phyloP scores from a whole-genome alignment of 2,888 invertebrate genomes.

The Theodoxus fluviatilis region DNA sequence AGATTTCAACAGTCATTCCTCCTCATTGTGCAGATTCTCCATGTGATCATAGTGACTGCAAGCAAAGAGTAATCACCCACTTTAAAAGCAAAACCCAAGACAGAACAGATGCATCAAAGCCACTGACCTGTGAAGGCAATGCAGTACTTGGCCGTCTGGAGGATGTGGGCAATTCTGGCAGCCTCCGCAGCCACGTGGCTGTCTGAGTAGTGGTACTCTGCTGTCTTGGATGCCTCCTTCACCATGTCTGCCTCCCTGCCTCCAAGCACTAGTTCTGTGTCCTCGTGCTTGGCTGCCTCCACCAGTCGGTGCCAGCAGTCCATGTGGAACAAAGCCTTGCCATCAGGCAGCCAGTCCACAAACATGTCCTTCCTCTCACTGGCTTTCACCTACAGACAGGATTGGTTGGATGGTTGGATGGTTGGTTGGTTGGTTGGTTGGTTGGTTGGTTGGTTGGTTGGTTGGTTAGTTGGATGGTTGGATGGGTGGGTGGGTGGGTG shows the following conservation, averaged over 20 bases:
- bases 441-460: too few species aligned
- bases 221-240: constrained; percentile 48
- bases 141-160: constrained; percentile 42
- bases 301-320: constrained; percentile 39
- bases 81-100: background rate
- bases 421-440: too few species aligned
- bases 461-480: too few species aligned
- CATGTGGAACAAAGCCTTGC: constrained; percentile 41
- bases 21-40: too few species aligned
- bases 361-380: background rate
- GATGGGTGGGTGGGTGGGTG: too few species aligned
- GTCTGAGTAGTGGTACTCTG: constrained; percentile 49
- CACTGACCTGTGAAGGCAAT: constrained; percentile 51
- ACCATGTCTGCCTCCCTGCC: constrained; percentile 43
- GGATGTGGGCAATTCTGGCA: constrained; percentile 42
- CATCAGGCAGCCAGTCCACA: constrained; percentile 36
- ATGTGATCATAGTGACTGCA: too few species aligned
- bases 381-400: too few species aligned
- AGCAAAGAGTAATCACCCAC: background rate
- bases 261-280: constrained; percentile 22
- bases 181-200: constrained; percentile 39
- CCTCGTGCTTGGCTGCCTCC: constrained; percentile 23
- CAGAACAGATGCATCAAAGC: background rate
- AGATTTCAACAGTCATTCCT: too few species aligned
- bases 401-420: too few species aligned